These are phyloP conservation scores for Ctenicera cuprea DNA, from an alignment of 2,888 invertebrate genomes.

Conservation along the genomic window DNA sequence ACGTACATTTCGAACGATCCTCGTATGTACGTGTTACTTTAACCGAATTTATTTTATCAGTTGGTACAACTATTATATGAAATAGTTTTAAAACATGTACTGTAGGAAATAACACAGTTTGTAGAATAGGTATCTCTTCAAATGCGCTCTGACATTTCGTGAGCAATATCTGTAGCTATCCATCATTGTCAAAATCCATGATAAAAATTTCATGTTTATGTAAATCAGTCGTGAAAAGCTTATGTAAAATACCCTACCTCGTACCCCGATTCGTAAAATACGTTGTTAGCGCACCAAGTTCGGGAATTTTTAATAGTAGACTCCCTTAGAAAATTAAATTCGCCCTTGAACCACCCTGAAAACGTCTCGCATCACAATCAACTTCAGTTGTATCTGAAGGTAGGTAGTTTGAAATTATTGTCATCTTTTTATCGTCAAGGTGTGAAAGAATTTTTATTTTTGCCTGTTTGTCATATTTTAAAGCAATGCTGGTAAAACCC, in stretches of 20 bases:
- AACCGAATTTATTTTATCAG: too few species aligned
- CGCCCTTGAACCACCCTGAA: background rate
- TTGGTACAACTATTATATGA: too few species aligned
- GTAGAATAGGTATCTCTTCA: conserved; percentile 19
- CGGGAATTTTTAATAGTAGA: conserved; percentile 21
- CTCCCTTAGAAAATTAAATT: conserved; percentile 6
- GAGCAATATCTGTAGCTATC: conserved; percentile 41
- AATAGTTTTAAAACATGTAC: background rate
- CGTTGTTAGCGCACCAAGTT: background rate
- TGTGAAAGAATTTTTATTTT: conserved; percentile 4
- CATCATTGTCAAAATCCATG: conserved; percentile 43
- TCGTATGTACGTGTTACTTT: too few species aligned
- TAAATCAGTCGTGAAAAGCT: conserved; percentile 38
- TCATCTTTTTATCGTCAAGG: background rate
- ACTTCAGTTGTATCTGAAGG: background rate
- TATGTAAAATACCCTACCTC: conserved; percentile 35
- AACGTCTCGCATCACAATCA: conserved; percentile 13
- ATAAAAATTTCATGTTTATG: conserved; percentile 45
- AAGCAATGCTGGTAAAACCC: background rate
- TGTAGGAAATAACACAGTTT: background rate
- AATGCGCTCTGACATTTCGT: conserved; percentile 35
- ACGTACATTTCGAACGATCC: too few species aligned
- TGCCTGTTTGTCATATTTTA: background rate
- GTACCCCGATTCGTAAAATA: conserved; percentile 26
- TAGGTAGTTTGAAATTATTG: conserved; percentile 8